Evolutionary conservation across 2,113 vertebrate genomes (phyloP).

Genomic region (Crotalus horridus): DNA sequence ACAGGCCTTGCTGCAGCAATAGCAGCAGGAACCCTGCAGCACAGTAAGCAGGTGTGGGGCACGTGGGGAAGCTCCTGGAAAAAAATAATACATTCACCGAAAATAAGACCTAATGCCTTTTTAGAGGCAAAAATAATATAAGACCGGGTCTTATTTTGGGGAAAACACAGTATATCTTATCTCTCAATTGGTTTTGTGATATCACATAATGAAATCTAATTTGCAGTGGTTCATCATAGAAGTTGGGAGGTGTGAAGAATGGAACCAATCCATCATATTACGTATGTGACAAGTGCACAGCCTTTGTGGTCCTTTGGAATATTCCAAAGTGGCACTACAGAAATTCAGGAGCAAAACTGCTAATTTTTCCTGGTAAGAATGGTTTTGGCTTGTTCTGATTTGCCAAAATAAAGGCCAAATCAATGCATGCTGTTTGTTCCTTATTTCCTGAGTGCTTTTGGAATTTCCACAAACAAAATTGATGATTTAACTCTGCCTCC

Average conservation of each 20-base stretch:
- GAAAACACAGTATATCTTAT: not conserved
- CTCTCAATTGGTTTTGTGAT: not conserved
- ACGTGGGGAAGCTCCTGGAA: no score
- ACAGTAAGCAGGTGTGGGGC: no score
- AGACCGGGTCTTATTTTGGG: no score
- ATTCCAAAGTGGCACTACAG: not conserved
- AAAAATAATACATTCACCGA: no score
- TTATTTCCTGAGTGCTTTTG: not conserved
- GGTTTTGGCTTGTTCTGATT: not conserved
- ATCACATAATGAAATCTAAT: not conserved
- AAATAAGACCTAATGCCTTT: no score
- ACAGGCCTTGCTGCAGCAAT: no score
- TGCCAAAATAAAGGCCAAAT: not conserved
- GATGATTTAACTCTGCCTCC: not conserved
- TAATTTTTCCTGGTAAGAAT: not conserved
- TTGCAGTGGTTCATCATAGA: not conserved
- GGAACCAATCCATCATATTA: not conserved
- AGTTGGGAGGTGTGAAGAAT: not conserved
- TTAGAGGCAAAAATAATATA: no score
- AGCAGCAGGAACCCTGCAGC: no score
- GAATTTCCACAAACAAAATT: not conserved
- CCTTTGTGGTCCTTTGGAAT: not conserved
- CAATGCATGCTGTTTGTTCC: not conserved
- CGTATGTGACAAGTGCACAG: not conserved
- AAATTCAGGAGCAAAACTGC: not conserved